A percentile compares a stretch with the other conserved stretches of the same genome.
phyloP scores from a whole-genome alignment of 92 coral and sea anemone species.

The Phenganax subtilis region DNA sequence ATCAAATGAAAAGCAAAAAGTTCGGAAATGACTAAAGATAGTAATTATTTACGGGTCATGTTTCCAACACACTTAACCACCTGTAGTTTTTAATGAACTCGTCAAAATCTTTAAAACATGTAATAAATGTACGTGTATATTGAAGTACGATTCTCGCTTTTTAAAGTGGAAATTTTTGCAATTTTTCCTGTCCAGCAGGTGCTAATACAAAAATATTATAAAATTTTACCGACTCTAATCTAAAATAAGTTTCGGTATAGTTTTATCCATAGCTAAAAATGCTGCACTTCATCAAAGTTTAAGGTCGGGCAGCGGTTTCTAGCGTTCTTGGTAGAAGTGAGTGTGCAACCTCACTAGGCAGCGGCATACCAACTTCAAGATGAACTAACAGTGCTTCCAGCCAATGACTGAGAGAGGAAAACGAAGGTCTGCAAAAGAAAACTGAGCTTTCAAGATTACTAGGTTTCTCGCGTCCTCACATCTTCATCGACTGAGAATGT shows the following conservation, averaged over 20 bases:
- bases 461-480: too few relatives aligned
- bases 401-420: conserved; percentile 71
- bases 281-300: too few relatives aligned
- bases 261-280: too few relatives aligned
- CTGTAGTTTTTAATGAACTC: too few relatives aligned
- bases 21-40: too few relatives aligned
- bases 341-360: conserved; percentile 68
- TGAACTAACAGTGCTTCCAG: conserved; percentile 81
- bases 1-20: too few relatives aligned
- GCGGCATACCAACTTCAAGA: conserved; percentile 77
- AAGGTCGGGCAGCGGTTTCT: not conserved
- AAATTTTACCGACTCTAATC: not conserved
- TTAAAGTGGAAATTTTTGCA: not conserved
- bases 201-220: not conserved
- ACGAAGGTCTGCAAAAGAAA: conserved; percentile 61
- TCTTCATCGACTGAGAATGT: too few relatives aligned
- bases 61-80: too few relatives aligned
- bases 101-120: too few relatives aligned
- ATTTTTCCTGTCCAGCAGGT: conserved; percentile 7
- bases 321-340: conserved; percentile 23
- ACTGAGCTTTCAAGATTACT: too few relatives aligned
- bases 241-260: too few relatives aligned
- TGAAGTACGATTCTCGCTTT: not conserved
- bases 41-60: too few relatives aligned
- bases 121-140: not conserved